A percentile compares a stretch with the other conserved stretches of the same genome.
Conservation (phyloP, 2,888 invertebrate species). For the Drosophila merina region DNA sequence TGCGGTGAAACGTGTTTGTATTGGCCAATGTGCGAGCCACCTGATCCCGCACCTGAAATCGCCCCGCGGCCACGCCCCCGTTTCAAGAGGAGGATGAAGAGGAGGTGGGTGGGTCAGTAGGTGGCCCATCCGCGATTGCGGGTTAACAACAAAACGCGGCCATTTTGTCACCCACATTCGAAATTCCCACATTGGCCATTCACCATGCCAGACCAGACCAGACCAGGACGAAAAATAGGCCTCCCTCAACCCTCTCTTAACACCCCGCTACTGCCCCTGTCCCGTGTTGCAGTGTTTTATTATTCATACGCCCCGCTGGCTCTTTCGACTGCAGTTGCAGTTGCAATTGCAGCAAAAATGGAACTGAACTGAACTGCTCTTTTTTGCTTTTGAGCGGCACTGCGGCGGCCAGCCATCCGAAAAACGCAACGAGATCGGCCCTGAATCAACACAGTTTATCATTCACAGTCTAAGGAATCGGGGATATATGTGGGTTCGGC, state of each 20-base stretch:
- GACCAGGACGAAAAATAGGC: neutral
- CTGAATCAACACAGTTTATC: slow-evolving; percentile 12
- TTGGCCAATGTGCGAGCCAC: slow-evolving; percentile 32
- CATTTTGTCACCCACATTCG: slow-evolving; percentile 59
- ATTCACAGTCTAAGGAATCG: slow-evolving; percentile 2
- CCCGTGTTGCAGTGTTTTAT: slow-evolving; percentile 17
- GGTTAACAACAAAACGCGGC: slow-evolving; percentile 44
- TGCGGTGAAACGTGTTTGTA: slow-evolving; percentile 11
- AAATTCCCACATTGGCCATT: slow-evolving; percentile 39
- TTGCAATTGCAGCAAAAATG: slow-evolving; percentile 35
- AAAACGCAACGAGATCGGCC: slow-evolving; percentile 13
- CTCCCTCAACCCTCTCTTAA: neutral
- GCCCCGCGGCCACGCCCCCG: neutral
- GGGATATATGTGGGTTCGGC: neutral
- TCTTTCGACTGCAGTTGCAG: slow-evolving; percentile 24
- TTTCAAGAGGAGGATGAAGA: too few relatives aligned
- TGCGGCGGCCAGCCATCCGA: slow-evolving; percentile 14
- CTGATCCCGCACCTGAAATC: slow-evolving; percentile 13
- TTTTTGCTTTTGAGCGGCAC: neutral
- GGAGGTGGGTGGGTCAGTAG: neutral
- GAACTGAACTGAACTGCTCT: slow-evolving; percentile 13
- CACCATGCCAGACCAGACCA: slow-evolving; percentile 30
- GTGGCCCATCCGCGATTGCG: slow-evolving; percentile 2
- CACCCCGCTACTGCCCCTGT: slow-evolving; percentile 1
- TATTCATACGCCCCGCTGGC: slow-evolving; percentile 39